These are phyloP conservation scores for Muschampia plurimacula DNA, from an alignment of 2,888 invertebrate species.

Conservation along the genomic window DNA sequence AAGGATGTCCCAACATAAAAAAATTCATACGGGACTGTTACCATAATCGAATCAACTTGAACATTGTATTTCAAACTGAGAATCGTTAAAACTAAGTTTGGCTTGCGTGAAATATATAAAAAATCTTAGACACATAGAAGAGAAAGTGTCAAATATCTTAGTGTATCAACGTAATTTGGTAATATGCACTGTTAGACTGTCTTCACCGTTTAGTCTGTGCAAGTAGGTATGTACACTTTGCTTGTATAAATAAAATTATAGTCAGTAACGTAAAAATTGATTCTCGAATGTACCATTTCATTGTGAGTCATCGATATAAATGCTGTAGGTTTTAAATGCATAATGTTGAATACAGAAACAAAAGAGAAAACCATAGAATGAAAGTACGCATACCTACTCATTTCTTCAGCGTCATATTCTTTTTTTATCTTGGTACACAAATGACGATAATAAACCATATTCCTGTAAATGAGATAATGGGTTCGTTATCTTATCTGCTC, in stretches of 20 bases:
- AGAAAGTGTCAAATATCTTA: too few species aligned
- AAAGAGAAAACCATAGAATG: background rate
- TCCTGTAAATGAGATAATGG: constrained; percentile 12
- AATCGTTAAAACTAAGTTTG: background rate
- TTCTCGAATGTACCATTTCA: constrained; percentile 18
- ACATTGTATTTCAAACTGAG: background rate
- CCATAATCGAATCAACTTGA: too few species aligned
- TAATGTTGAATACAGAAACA: background rate
- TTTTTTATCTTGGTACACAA: background rate
- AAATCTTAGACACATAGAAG: too few species aligned
- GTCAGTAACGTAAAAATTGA: constrained; percentile 15
- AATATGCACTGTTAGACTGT: too few species aligned
- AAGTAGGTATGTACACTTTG: background rate
- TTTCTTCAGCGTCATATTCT: background rate
- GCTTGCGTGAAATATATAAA: too few species aligned
- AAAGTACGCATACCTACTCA: background rate
- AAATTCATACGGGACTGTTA: background rate
- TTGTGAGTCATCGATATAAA: constrained; percentile 31
- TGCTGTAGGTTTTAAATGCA: constrained; percentile 6
- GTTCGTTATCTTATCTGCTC: constrained; percentile 28
- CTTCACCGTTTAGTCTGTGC: background rate
- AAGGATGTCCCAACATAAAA: constrained; percentile 20
- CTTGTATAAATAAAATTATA: constrained; percentile 3
- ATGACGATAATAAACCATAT: background rate
- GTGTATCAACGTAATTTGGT: too few species aligned